These are phyloP conservation scores for Melipona quadrifasciata DNA, from an alignment of 1,140 invertebrate genomes.

Conservation along the genomic window DNA sequence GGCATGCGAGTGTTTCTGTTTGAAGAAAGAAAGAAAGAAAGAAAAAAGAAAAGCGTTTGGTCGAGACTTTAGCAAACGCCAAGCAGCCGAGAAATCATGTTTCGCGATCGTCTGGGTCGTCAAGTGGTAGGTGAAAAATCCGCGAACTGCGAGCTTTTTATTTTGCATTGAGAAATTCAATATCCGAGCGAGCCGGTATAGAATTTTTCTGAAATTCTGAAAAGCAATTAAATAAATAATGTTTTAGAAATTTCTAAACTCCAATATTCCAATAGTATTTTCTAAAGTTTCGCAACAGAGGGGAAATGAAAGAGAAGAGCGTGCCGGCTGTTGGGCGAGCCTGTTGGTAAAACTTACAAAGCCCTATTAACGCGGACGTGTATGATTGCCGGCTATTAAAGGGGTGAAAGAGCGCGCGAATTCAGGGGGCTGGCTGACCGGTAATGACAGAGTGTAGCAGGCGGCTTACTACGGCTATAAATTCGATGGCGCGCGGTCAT, in stretches of 20 bases:
- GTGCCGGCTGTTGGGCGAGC: too few relatives aligned
- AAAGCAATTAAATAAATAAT: too few relatives aligned
- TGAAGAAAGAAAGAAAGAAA: not conserved
- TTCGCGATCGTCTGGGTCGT: not conserved
- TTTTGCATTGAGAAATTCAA: too few relatives aligned
- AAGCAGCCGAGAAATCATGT: conserved; percentile 15
- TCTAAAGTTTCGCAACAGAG: too few relatives aligned
- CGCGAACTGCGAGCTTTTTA: too few relatives aligned
- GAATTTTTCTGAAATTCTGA: too few relatives aligned
- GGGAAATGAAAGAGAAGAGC: not conserved
- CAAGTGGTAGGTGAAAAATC: too few relatives aligned
- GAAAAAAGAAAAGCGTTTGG: not conserved
- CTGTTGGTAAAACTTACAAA: not conserved
- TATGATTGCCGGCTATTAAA: conserved; percentile 22
- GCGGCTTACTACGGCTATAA: conserved; percentile 8
- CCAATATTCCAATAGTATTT: too few relatives aligned
- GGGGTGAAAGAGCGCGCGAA: conserved; percentile 35
- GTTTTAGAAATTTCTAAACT: too few relatives aligned
- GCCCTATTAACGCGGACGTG: conserved; percentile 13
- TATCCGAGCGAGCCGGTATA: too few relatives aligned
- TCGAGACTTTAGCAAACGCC: not conserved
- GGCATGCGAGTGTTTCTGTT: not conserved
- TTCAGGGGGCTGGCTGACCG: conserved; percentile 16
- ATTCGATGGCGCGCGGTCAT: conserved; percentile 23
- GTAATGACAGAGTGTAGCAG: conserved; percentile 31